These are phyloP conservation scores for Trichoplusia ni DNA, from an alignment of 1,140 invertebrate species.

Conservation along the genomic window DNA sequence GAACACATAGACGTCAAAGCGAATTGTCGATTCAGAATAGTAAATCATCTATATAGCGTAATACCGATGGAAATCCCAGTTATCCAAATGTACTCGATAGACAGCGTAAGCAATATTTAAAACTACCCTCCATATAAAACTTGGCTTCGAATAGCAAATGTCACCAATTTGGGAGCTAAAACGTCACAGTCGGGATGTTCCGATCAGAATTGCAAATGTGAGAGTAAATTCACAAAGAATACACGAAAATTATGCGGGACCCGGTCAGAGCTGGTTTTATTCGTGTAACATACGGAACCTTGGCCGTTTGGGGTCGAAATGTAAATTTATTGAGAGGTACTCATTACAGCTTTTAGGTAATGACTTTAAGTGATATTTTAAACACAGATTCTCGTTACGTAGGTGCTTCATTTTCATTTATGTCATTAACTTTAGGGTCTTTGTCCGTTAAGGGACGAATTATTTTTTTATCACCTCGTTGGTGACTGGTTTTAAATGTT, in stretches of 20 bases:
- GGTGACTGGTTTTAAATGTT: no score
- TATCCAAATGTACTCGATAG: neutral
- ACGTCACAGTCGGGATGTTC: conserved; percentile 30
- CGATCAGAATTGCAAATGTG: conserved; percentile 62
- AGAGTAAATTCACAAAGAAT: conserved; percentile 62
- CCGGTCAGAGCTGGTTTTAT: conserved; percentile 29
- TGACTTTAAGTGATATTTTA: conserved; percentile 20
- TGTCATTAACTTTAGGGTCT: neutral
- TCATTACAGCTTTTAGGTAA: conserved; percentile 27
- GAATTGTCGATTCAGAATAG: neutral
- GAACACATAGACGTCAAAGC: conserved; percentile 4
- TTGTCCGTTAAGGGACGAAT: neutral
- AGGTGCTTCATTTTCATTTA: conserved; percentile 2
- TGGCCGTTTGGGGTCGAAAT: conserved; percentile 21
- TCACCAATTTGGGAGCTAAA: conserved; percentile 48
- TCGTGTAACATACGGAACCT: conserved; percentile 32
- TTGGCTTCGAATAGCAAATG: conserved; percentile 26
- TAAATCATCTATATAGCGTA: conserved; percentile 11
- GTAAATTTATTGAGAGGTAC: conserved; percentile 33
- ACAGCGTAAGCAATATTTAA: conserved; percentile 37
- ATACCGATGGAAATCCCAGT: conserved; percentile 17
- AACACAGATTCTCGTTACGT: neutral
- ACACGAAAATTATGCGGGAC: conserved; percentile 61
- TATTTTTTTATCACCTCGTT: no score
- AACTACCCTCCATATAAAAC: conserved; percentile 23